Base-by-base conservation (phyloP, 2,113 vertebrate genomes). In the Esox niger region DNA sequence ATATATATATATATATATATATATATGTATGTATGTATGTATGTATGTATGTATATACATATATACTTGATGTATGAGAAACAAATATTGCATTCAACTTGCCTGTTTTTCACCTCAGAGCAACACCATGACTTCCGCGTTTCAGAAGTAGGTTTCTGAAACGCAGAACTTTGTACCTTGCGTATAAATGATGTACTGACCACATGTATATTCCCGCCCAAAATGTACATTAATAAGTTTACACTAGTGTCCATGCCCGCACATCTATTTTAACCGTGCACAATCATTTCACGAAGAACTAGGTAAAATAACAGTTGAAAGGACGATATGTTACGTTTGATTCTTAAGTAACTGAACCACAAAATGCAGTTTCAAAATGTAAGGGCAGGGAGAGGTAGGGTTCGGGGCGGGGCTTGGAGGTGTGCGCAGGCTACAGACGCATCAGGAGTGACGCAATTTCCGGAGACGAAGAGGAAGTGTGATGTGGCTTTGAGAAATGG, bases 401-500 rank as follows among this genome's bases (percentile, higher is more conserved):
- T n/a, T 83, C 79, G 77, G 32, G 6, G 25, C 46, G 1, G 10
- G 20, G 31, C 25, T 49, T 17, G 10, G 1, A 15, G 15, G 38
- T 15, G 15, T 17, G 4, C 38, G 38, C n/a, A n/a, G n/a, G n/a
- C n/a, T 43, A 43, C 13, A 15, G 38, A 43, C 38, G 38, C 38
- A 17, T 21, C 2, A 6, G 2, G 15, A 73, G 32, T 66, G 64
- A 81, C 84, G 86, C 81, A 60, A 73, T n/a, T 62, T 84, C 77
- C 69, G 47, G 25, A 43, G 43, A 73, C 59, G 64, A 43, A 58
- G 30, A 73, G 86, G 88, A 89, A 89, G 86, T 91, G 79, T 88
- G 80, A 89, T 88, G 88, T 88, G 89, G 86, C 88, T 82, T 76
- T 88, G 81, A 87, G 27, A 33, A 29, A 20, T 38, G n/a, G n/a